These are phyloP conservation scores for Clivina fossor DNA, from an alignment of 2,888 invertebrate genomes.

Conservation along the genomic window DNA sequence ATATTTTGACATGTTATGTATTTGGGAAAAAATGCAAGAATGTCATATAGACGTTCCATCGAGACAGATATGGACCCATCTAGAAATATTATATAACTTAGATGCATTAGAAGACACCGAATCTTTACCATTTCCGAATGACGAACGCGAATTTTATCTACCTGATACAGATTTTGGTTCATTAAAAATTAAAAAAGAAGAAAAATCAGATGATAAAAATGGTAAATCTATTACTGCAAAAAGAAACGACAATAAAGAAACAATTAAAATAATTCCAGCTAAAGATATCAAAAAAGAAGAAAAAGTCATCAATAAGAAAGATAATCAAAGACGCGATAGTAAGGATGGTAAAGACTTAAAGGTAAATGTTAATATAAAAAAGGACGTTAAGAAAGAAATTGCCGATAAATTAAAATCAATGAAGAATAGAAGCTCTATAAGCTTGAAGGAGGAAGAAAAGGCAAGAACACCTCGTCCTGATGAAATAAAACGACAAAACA, in stretches of 20 bases:
- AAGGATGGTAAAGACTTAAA: slow-evolving; percentile 46
- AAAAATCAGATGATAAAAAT: slow-evolving; percentile 44
- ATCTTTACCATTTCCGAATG: slow-evolving; percentile 62
- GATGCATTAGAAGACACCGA: slow-evolving; percentile 63
- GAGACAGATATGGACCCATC: slow-evolving; percentile 64
- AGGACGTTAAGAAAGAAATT: slow-evolving; percentile 49
- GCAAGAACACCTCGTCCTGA: slow-evolving; percentile 39
- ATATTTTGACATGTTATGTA: slow-evolving; percentile 70
- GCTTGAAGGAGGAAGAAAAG: slow-evolving; percentile 43
- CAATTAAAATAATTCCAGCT: slow-evolving; percentile 46
- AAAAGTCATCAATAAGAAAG: slow-evolving; percentile 41
- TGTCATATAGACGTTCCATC: slow-evolving; percentile 62
- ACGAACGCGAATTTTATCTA: slow-evolving; percentile 58
- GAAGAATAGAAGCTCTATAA: slow-evolving; percentile 37
- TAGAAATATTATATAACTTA: slow-evolving; percentile 66
- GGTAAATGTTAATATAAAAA: slow-evolving; percentile 43
- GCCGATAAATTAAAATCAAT: slow-evolving; percentile 45
- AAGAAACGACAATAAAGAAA: slow-evolving; percentile 48
- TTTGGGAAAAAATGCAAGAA: slow-evolving; percentile 63
- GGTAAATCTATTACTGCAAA: slow-evolving; percentile 41
- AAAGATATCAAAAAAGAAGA: slow-evolving; percentile 48
- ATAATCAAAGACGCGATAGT: slow-evolving; percentile 48
- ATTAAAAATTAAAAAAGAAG: slow-evolving; percentile 48
- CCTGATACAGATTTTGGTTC: slow-evolving; percentile 58
- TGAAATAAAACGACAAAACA: slow-evolving; percentile 42